Base-by-base conservation (phyloP, 1,140 invertebrate species). In the Drosophila aff. region DNA sequence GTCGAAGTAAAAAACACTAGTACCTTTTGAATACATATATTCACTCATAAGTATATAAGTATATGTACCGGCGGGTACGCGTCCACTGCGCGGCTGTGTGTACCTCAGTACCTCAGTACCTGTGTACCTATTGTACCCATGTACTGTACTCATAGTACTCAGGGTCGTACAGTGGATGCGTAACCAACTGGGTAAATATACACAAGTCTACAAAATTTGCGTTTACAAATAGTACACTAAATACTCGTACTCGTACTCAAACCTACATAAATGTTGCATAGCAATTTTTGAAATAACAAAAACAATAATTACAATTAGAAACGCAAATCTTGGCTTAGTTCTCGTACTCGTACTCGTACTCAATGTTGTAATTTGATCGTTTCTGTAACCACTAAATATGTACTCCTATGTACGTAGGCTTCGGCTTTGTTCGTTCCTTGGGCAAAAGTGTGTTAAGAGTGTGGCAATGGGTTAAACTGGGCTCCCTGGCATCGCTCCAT, bases 341-440 rank as follows among this genome's bases (percentile, higher is more conserved):
- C 59, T 77, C 73, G 73, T 79, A 76, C 69, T 87, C 73, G 73
- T 79, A 76, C 69, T 87, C 71, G 85, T 87, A 87, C 76, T 89
- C 81, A 83, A 90, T 89, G 84, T 89, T 89, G 84, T 89, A 89
- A 89, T 89, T 89, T 89, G 80, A 89, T 89, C 84, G 77, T 87
- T 87, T 73, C 47, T 86, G 63, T 77, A 87, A 82, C 41, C 71
- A 75, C 71, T 75, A 76, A 58, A 47, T 50, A 73, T 52, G 74
- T 85, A 84, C 72, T 64, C 61, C 64, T 57, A 79, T 67, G 79
- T 86, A 87, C 82, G 79, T 86, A 85, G 69, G 75, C 75, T 57
- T 57, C 53, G 53, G 53, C 53, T 57, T 57, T 57, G 69, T 60
- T 73, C 44, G 65, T 76, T 85, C 53, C 64, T 61, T 82, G 65